Base-by-base conservation (phyloP, 2,888 invertebrate genomes). In the Tachina grossa region DNA sequence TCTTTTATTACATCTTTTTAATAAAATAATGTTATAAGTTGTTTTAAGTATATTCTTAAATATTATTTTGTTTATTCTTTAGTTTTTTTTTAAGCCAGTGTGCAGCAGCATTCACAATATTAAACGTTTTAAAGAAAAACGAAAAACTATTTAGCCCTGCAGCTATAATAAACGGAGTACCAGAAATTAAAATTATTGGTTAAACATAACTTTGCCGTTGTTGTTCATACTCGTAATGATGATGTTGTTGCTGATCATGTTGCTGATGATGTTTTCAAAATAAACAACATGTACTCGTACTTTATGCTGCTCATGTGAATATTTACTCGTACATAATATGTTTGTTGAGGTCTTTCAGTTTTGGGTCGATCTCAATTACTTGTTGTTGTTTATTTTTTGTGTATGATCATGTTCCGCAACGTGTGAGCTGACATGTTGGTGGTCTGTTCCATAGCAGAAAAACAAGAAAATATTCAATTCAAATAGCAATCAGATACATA, bases 351-450 rank as follows among this genome's bases (percentile, higher is more conserved):
- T 51, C 59, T 39, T 68, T 78, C 6, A 71, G 19, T 77, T 81
- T 72, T 84, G 55, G 79, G 65, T 83, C 75, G 53, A 65, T 79
- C 74, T 39, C 68, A 81, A 61, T 74, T 51, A 55, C 76, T 75
- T 76, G 47, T 76, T 82, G 59, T 75, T 81, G 57, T 74, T 68
- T 76, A 57, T 85, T 43, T 83, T 47, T n/a, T 65, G 63, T 76
- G 71, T 76, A 61, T 69, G 77, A 85, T 79, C 71, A 76, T 82
- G 85, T 81, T 82, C 82, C 63, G 72, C 83, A 83, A 80, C 76
- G 85, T 85, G 85, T 85, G 76, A 85, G 79, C 79, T 82, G 83
- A 85, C 68, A 85, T 85, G 85, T 83, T 85, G 85, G 85, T 83
- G 83, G 85, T 83, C 83, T 76, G 71, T 47, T 71, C 22, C 66